Conservation (phyloP, 1,140 invertebrate genomes). For the Sipha flava region DNA sequence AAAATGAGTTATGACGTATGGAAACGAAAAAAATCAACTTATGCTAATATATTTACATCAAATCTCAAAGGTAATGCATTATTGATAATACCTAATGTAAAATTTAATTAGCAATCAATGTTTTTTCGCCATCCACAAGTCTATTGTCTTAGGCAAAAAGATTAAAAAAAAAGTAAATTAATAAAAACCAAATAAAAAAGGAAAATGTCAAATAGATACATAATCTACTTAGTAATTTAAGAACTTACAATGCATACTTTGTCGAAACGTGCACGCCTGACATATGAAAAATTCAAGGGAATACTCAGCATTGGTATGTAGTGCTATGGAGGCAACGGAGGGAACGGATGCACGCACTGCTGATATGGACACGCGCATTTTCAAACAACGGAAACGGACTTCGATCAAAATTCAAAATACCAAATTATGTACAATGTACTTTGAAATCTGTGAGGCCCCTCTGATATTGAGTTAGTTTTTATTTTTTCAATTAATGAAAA, state of each 20-base stretch:
- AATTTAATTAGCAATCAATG: background rate
- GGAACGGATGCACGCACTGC: background rate
- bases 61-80: too few relatives aligned
- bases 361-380: background rate
- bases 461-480: background rate
- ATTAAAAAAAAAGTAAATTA: background rate
- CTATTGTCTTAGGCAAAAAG: background rate
- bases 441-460: background rate
- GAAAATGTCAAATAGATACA: too few relatives aligned
- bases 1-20: too few relatives aligned
- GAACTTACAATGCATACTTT: too few relatives aligned
- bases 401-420: slow-evolving; percentile 2
- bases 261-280: too few relatives aligned
- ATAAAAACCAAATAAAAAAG: too few relatives aligned
- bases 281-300: background rate
- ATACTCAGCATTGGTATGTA: background rate
- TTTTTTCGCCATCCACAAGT: background rate
- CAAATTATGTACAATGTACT: background rate
- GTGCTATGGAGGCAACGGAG: too few relatives aligned
- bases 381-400: background rate
- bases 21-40: too few relatives aligned
- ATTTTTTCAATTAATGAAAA: too few relatives aligned
- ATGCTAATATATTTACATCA: too few relatives aligned
- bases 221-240: too few relatives aligned
- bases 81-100: too few relatives aligned